Percentiles rank a stretch among this genome's conserved stretches.
These are phyloP conservation scores for Epinephelus lanceolatus DNA, from an alignment of 2,113 vertebrate species.

Conservation along the genomic window DNA sequence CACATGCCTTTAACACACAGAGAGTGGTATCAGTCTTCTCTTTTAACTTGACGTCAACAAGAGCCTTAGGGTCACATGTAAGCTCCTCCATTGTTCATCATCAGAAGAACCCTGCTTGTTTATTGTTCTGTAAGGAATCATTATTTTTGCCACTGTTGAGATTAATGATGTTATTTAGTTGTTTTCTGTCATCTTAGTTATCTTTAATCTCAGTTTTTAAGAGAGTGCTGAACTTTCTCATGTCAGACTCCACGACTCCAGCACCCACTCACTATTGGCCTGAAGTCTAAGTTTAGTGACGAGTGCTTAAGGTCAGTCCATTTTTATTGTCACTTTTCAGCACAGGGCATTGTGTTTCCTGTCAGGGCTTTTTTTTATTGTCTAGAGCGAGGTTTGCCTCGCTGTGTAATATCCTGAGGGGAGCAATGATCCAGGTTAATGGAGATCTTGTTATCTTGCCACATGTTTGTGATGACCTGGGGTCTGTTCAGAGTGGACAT, in stretches of 20 bases:
- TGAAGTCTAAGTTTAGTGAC: slow-evolving; percentile 51
- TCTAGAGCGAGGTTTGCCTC: slow-evolving; percentile 42
- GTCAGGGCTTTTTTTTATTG: slow-evolving; percentile 57
- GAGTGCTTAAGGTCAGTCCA: slow-evolving; percentile 53
- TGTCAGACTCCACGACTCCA: slow-evolving; percentile 45
- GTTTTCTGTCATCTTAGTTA: slow-evolving; percentile 8
- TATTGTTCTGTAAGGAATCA: slow-evolving; percentile 32
- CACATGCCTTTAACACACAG: no score
- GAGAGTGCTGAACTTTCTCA: slow-evolving; percentile 55
- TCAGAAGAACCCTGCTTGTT: slow-evolving; percentile 30
- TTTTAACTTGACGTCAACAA: neutral
- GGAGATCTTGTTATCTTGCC: slow-evolving; percentile 68
- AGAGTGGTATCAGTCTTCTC: neutral
- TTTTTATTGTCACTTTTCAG: slow-evolving; percentile 64
- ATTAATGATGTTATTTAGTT: slow-evolving; percentile 31
- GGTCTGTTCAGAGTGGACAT: slow-evolving; percentile 33
- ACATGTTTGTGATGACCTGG: slow-evolving; percentile 61
- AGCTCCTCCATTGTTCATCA: neutral
- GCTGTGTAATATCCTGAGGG: slow-evolving; percentile 41
- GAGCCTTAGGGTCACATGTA: no score
- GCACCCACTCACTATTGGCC: slow-evolving; percentile 13
- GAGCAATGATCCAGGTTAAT: slow-evolving; percentile 48
- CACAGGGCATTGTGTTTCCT: slow-evolving; percentile 58
- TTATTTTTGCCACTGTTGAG: slow-evolving; percentile 29
- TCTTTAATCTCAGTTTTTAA: slow-evolving; percentile 42